Percentiles rank a stretch among this genome's conserved stretches.
Conservation (phyloP, 2,888 invertebrate genomes). For the Tenthredo scrophulariae region DNA sequence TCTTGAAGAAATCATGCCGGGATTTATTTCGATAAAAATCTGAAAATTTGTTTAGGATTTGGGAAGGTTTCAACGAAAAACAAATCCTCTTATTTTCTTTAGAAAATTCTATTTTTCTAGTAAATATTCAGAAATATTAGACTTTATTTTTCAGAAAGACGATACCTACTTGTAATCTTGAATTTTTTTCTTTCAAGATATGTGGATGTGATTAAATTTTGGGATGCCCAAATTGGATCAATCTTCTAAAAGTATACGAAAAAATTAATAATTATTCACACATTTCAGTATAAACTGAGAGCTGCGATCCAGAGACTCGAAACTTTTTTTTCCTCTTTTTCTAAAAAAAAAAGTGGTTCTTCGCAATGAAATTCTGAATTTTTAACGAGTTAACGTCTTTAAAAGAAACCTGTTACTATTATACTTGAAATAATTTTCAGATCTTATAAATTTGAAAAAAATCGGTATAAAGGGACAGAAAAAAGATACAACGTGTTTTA, state of each 20-base stretch:
- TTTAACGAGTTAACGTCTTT: not conserved
- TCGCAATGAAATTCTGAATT: not conserved
- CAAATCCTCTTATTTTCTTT: not conserved
- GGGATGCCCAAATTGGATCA: not conserved
- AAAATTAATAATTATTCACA: not conserved
- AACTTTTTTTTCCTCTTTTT: too few relatives aligned
- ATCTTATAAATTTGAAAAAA: not conserved
- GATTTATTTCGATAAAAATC: not conserved
- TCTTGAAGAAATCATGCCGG: not conserved
- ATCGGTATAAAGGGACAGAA: not conserved
- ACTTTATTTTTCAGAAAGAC: not conserved
- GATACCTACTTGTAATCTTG: not conserved
- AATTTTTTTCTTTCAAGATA: not conserved
- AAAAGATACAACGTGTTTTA: not conserved
- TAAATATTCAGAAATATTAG: not conserved
- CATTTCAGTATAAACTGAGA: not conserved
- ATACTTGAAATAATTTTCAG: not conserved
- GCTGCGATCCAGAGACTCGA: not conserved
- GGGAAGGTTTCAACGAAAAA: not conserved
- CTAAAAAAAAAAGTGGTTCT: not conserved
- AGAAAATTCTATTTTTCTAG: not conserved
- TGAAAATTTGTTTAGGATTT: not conserved
- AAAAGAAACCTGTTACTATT: not conserved
- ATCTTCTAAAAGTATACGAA: not conserved
- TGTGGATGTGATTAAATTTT: not conserved